phyloP scores from a whole-genome alignment of 2,113 vertebrate genomes.

The Heliornis fulica region DNA sequence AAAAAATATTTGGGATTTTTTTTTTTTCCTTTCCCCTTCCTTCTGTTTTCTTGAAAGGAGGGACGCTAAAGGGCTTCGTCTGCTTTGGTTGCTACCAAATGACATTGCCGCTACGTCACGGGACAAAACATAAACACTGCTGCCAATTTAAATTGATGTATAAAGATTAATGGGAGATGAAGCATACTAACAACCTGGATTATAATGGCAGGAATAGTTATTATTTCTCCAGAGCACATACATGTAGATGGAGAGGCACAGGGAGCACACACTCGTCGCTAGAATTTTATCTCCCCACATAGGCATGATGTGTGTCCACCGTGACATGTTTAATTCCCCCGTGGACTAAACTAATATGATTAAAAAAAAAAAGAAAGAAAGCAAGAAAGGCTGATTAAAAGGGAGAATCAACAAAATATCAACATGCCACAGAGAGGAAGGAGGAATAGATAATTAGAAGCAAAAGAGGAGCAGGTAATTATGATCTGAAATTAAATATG shows the following conservation, averaged over 20 bases:
- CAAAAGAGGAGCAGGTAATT: slow-evolving; percentile 71
- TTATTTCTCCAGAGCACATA: slow-evolving; percentile 30
- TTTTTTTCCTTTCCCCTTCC: background rate
- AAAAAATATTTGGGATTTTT: background rate
- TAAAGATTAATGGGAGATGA: slow-evolving; percentile 64
- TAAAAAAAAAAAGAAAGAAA: background rate
- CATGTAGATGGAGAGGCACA: background rate
- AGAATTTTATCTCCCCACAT: background rate
- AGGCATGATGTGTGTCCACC: slow-evolving; percentile 38
- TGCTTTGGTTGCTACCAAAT: slow-evolving; percentile 34
- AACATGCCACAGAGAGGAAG: slow-evolving; percentile 64
- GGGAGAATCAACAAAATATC: slow-evolving; percentile 73
- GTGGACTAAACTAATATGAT: slow-evolving; percentile 43
- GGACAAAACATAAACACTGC: slow-evolving; percentile 51
- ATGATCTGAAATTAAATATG: slow-evolving; percentile 75
- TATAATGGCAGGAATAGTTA: slow-evolving; percentile 33
- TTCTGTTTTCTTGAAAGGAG: background rate
- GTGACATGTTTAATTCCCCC: slow-evolving; percentile 47
- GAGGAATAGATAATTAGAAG: slow-evolving; percentile 73
- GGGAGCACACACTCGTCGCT: background rate
- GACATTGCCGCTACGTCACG: slow-evolving; percentile 54
- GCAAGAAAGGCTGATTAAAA: slow-evolving; percentile 64
- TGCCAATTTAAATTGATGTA: slow-evolving; percentile 60
- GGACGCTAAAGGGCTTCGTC: background rate
- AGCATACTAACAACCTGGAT: slow-evolving; percentile 47